Base-by-base conservation (phyloP, 2,797 vertebrate species). In the Tolypeutes matacus region DNA sequence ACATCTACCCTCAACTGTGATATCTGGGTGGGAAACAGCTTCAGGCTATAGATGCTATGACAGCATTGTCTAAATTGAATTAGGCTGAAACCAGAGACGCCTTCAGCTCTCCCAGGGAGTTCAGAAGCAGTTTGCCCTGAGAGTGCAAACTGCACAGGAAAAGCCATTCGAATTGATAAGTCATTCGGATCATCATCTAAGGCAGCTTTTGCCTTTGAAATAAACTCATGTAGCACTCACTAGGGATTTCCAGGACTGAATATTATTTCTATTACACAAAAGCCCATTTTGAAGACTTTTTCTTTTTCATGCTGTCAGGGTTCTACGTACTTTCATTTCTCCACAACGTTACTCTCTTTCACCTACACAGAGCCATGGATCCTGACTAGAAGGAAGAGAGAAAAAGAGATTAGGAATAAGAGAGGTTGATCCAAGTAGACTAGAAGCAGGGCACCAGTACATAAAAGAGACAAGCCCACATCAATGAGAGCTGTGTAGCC, bases 121-220 rank as follows among this genome's bases (percentile, higher is more conserved):
- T 98, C 98, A 98, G 96, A 98, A 98, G 98, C 98, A n/a, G 98
- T 97, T 98, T 96, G 96, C 97, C 97, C 98, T 95, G 92, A 95
- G 94, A 97, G 97, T 97, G 97, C 97, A 98, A 87, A 97, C 96
- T 96, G 81, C 98, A 98, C 98, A 98, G 98, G 98, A 98, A 98
- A 98, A 98, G 97, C 97, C 98, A 97, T 96, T 97, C 82, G 92
- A 97, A 95, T 81, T 96, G 96, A 96, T 97, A 97, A 98, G 97
- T 98, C 98, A 96, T 91, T 98, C 88, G 83, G 97, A 97, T 97
- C 98, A 97, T 98, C 98, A 97, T 97, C 97, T 96, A 96, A 95
- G 56, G 95, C 96, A 97, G 77, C 89, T 72, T 88, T 56, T 31
- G 64, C 96, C 96, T 98, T 95, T 94, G 97, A 98, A 97, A 97